A percentile compares a stretch with the other conserved stretches of the same genome.
Evolutionary conservation across 2,888 invertebrate species (phyloP).

Genomic region (Anoplius nigerrimus): DNA sequence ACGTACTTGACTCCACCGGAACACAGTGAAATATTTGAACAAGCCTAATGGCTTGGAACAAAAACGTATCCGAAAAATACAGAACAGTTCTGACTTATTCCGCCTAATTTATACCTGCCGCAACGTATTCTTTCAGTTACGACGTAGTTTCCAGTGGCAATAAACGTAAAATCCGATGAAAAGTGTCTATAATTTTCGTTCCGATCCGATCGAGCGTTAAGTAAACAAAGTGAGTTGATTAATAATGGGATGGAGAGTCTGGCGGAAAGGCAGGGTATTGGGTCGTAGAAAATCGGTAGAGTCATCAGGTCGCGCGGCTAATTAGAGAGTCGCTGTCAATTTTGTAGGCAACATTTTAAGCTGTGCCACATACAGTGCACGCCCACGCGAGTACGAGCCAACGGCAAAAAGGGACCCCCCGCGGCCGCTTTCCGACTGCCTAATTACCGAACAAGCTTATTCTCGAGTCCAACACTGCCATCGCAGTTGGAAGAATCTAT

Average conservation of each 20-base stretch:
- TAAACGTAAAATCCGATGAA: not conserved
- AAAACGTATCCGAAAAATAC: too few species aligned
- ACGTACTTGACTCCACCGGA: too few species aligned
- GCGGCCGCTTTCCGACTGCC: conserved; percentile 59
- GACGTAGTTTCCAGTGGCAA: too few species aligned
- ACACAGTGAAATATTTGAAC: too few species aligned
- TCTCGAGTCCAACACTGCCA: conserved; percentile 49
- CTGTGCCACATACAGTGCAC: conserved; percentile 44
- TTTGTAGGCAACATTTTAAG: conserved; percentile 61
- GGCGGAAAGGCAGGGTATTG: conserved; percentile 14
- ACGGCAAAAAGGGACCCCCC: conserved; percentile 59
- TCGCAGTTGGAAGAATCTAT: conserved; percentile 42
- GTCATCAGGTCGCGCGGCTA: conserved; percentile 51
- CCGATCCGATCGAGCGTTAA: too few species aligned
- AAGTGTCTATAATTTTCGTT: not conserved
- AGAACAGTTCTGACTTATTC: too few species aligned
- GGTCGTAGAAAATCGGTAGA: conserved; percentile 37
- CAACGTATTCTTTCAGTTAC: not conserved
- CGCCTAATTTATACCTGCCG: too few species aligned
- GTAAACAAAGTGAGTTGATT: too few species aligned
- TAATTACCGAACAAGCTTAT: conserved; percentile 69
- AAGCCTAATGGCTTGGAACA: too few species aligned
- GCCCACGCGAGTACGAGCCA: conserved; percentile 52
- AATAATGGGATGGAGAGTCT: too few species aligned
- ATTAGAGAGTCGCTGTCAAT: conserved; percentile 66